Evolutionary conservation across 2,797 vertebrate species (phyloP).

Genomic region (Halcyon leucocephala): DNA sequence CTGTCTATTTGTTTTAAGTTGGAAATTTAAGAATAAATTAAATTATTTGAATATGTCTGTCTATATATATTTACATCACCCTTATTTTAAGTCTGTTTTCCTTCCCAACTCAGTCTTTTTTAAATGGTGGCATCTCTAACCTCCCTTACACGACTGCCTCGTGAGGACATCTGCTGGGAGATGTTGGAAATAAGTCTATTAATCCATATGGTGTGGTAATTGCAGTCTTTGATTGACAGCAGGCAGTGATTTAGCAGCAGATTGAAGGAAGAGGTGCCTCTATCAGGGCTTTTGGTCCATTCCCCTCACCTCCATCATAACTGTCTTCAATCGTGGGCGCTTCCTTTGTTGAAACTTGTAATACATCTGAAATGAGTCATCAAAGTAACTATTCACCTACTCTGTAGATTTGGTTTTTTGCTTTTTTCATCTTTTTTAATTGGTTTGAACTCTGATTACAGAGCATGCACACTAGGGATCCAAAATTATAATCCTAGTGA

Average conservation of each 20-base stretch:
- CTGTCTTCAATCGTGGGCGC: background rate
- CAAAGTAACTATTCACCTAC: background rate
- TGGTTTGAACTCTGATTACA: background rate
- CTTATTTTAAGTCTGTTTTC: background rate
- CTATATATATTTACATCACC: background rate
- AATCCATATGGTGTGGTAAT: background rate
- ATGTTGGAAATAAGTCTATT: background rate
- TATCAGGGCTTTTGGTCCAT: background rate
- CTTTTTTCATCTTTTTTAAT: background rate
- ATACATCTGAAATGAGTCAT: background rate
- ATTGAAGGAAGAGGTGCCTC: background rate
- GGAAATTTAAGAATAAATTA: background rate
- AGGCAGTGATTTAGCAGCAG: background rate
- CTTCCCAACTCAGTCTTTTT: background rate
- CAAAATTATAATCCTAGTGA: background rate
- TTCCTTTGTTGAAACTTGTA: background rate
- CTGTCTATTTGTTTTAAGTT: background rate
- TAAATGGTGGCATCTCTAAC: background rate
- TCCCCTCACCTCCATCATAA: background rate
- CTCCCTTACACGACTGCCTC: background rate
- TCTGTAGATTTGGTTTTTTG: background rate
- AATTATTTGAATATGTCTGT: background rate
- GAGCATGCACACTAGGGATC: background rate
- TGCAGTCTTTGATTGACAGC: background rate
- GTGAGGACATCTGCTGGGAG: conserved; percentile 55